Conservation (phyloP, 2,888 invertebrate species). For the Schrankia costaestrigalis region DNA sequence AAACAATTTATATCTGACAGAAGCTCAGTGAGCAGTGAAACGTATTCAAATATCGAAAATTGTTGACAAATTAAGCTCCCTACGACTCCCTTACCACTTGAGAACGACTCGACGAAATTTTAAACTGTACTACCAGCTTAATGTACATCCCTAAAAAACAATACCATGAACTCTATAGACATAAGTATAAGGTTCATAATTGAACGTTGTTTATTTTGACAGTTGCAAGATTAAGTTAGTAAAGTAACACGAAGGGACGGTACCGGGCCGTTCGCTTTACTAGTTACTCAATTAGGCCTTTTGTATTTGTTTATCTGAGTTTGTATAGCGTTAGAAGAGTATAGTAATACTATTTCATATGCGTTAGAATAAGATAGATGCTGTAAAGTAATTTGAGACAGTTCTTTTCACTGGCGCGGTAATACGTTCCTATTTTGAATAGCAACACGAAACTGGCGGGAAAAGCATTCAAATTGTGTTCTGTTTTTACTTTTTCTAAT, state of each 20-base stretch:
- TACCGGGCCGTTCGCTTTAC: constrained; percentile 77
- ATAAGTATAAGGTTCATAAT: constrained; percentile 31
- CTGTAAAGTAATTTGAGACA: constrained; percentile 78
- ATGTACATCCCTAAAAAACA: constrained; percentile 3
- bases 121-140: constrained; percentile 45
- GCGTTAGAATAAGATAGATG: constrained; percentile 41
- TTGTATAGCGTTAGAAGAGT: constrained; percentile 67
- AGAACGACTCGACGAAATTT: constrained; percentile 71
- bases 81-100: constrained; percentile 77
- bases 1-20: constrained; percentile 76
- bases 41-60: constrained; percentile 81
- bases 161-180: constrained; percentile 16
- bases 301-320: constrained; percentile 81
- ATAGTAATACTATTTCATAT: constrained; percentile 30
- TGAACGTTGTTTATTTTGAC: constrained; percentile 7
- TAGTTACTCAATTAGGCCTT: constrained; percentile 82
- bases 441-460: constrained; percentile 76
- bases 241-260: constrained; percentile 67
- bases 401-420: constrained; percentile 75
- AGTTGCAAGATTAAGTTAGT: constrained; percentile 37
- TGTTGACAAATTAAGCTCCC: constrained; percentile 81
- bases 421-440: constrained; percentile 80
- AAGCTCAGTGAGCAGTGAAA: constrained; percentile 77
- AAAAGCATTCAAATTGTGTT: constrained; percentile 72
- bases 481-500: constrained; percentile 64